phyloP scores from a whole-genome alignment of 2,113 vertebrate species.

The Arvicanthis niloticus region DNA sequence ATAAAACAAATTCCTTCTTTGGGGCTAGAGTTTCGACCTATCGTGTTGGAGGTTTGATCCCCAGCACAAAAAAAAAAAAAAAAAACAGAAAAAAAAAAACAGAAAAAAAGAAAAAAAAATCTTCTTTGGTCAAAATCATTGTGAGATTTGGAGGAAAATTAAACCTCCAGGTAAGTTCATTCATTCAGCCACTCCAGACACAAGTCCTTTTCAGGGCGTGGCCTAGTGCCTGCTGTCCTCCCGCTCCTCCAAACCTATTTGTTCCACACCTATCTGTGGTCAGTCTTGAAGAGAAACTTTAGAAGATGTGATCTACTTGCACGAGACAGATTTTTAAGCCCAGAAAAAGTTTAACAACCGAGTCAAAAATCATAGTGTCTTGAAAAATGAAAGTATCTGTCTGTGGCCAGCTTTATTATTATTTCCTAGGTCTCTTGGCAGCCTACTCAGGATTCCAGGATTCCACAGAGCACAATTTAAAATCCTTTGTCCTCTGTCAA shows the following conservation, averaged over 20 bases:
- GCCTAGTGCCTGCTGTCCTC: neutral
- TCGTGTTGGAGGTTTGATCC: neutral
- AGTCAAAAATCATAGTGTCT: constrained; percentile 45
- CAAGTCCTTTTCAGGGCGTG: neutral
- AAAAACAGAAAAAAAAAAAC: neutral
- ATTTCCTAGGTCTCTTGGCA: constrained; percentile 62
- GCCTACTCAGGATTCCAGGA: constrained; percentile 51
- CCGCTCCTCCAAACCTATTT: neutral
- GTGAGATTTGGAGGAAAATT: neutral
- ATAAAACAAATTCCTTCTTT: neutral
- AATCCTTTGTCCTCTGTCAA: constrained; percentile 68
- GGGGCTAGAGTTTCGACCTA: neutral
- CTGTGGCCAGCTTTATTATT: constrained; percentile 54
- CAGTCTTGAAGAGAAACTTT: neutral
- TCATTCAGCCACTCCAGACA: neutral
- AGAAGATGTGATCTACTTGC: neutral
- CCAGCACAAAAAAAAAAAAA: neutral
- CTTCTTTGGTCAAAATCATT: neutral
- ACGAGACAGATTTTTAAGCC: constrained; percentile 51
- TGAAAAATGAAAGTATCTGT: constrained; percentile 43
- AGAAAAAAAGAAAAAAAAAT: neutral
- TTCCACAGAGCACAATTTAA: constrained; percentile 72
- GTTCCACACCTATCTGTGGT: neutral
- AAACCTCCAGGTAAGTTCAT: neutral
- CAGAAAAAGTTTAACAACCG: constrained; percentile 56